Evolutionary conservation across 2,113 vertebrate species (phyloP).

Genomic region (Phodopus roborovskii): DNA sequence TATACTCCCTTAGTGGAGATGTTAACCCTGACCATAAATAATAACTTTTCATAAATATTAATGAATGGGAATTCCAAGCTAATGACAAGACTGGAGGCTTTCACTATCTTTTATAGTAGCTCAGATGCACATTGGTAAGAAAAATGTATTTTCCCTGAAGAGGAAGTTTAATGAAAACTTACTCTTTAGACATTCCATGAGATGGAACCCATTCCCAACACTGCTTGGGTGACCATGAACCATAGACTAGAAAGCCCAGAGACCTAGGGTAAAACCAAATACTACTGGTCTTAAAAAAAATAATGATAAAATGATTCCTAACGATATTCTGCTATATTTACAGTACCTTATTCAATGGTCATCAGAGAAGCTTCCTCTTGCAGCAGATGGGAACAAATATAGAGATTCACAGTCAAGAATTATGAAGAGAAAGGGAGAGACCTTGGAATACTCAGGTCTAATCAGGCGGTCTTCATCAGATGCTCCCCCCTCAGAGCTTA

Average conservation of each 20-base stretch:
- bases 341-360: neutral
- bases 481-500: neutral
- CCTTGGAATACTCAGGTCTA: neutral
- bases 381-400: neutral
- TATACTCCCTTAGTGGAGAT: neutral
- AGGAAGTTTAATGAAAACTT: neutral
- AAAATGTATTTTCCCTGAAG: slow-evolving; percentile 30
- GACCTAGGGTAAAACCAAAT: neutral
- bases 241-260: neutral
- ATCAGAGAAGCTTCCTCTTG: neutral
- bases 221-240: neutral
- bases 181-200: neutral
- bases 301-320: neutral
- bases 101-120: neutral
- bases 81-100: neutral
- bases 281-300: neutral
- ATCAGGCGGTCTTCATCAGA: neutral
- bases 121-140: neutral
- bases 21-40: neutral
- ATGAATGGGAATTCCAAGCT: neutral
- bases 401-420: neutral
- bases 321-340: neutral
- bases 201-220: neutral
- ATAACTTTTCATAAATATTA: neutral
- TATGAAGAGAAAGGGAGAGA: neutral